Base-by-base conservation (phyloP, 2,888 invertebrate species). In the Metalampra italica region DNA sequence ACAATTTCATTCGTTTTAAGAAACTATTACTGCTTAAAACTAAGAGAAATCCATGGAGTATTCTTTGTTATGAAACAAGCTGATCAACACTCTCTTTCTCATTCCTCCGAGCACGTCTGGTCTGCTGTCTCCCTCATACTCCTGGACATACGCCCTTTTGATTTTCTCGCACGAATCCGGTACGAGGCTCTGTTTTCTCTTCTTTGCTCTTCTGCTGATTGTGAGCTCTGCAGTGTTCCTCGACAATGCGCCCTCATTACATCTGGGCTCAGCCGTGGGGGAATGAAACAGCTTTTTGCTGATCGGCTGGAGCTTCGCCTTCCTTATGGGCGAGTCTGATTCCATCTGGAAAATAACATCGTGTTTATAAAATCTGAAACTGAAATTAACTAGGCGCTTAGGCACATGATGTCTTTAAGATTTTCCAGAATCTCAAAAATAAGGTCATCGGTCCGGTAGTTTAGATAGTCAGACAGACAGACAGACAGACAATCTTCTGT, bases 201-300 rank as follows among this genome's bases (percentile, higher is more conserved):
- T 83, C 54, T 68, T 68, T 11, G 64, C 60, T 52, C 64, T 71
- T 55, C 66, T 72, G 34, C 37, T 59, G n/a, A n/a, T n/a, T n/a
- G n/a, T n/a, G 40, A 68, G 64, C 43, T 66, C 56, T 9, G 46
- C 50, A 29, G 43, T 29, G n/a, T 41, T 46, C 59, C 69, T 66
- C 50, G 59, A 62, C 59, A 30, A 9, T 55, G 63, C 61, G 50
- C 48, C 52, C 51, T 67, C 62, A 22, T 22, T 5, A 54, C 7
- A 9, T 36, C 60, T 58, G 39, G 53, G 53, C 9, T 71, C 70
- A 3, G 66, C 36, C 52, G 72, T 57, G 8, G 83, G 85, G 2
- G 85, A 83, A 52, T 82, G 82, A 53, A 87, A 87, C 7, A 86
- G 71, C 55, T 82, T 86, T 62, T 85, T 86, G 49, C 66, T 78